Base-by-base conservation (phyloP, 1,140 invertebrate genomes). In the Megathymus violae region DNA sequence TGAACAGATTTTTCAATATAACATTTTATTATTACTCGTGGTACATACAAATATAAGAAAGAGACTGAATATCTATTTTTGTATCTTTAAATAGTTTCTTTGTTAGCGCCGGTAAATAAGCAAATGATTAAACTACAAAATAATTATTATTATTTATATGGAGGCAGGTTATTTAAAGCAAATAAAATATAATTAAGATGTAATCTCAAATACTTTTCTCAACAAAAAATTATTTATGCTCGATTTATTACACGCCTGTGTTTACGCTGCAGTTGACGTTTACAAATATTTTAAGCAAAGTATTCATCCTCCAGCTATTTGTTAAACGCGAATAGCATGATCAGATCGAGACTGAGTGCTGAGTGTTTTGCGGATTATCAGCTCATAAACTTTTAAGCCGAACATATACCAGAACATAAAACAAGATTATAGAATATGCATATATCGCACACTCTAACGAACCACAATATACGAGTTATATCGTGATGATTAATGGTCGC, bases 301-400 rank as follows among this genome's bases (percentile, higher is more conserved):
- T 46, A 17, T 46, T 25, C 25, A 31, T 34, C 31, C 51, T 40
- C 22, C 54, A 44, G 22, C 54, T 65, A 65, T 65, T 70, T 67
- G 68, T 67, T 61, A 43, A 67, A 14, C 27, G 41, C 27, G 56
- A 31, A 52, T 63, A 64, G 61, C 63, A 48, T 70, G 62, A 59
- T 61, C 56, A 71, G 68, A 71, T 65, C 54, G 13, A 62, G 69
- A 46, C 10, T 61, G 60, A 71, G 22, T 25, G 62, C 54, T 43
- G 56, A 70, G 67, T 65, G 66, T 68, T 72, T 67, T 65, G 46
- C 43, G 48, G 65, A 74, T 64, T 71, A 66, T 68, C 54, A 43
- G 43, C 65, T 62, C 71, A 54, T 64, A 69, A 71, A 67, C 61
- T 52, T 62, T 59, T 60, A 48, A 63, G 62, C 27, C 60, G 47